Conservation (phyloP, 2,113 vertebrate species). For the Macaca mulatta region DNA sequence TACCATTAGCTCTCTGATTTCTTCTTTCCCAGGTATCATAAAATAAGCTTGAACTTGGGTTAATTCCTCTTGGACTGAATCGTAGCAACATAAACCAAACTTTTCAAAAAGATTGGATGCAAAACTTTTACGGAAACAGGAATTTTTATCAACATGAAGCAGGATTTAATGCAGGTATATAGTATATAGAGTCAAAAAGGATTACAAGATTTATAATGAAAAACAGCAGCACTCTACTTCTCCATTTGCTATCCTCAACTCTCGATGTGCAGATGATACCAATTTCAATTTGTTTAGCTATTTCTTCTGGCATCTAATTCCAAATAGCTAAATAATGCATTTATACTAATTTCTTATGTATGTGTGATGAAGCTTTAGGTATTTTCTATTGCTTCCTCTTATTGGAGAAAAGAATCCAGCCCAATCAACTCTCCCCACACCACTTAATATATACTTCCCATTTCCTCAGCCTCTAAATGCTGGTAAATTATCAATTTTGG, state of each 20-base stretch:
- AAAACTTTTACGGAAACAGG: not conserved
- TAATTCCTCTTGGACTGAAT: not conserved
- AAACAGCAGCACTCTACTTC: not conserved
- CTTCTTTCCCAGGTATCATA: not conserved
- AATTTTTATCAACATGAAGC: not conserved
- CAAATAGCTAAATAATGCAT: not conserved
- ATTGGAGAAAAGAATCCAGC: not conserved
- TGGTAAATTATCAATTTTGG: not conserved
- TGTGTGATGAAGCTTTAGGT: not conserved
- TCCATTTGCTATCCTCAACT: not conserved
- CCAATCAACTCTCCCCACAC: not conserved
- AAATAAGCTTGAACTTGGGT: not conserved
- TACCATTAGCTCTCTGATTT: not conserved
- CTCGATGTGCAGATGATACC: not conserved
- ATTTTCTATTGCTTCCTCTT: not conserved
- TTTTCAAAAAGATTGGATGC: not conserved
- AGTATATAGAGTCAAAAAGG: not conserved
- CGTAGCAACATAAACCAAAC: not conserved
- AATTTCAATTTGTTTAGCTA: not conserved
- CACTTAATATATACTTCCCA: not conserved
- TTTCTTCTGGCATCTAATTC: constrained; percentile 13
- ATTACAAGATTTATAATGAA: not conserved
- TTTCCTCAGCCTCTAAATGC: not conserved
- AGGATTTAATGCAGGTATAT: not conserved
- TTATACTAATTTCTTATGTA: not conserved